Evolutionary conservation across 2,113 vertebrate genomes (phyloP), one percentile per base, ranked within the genome.

Genomic region (Dascyllus trimaculatus): DNA sequence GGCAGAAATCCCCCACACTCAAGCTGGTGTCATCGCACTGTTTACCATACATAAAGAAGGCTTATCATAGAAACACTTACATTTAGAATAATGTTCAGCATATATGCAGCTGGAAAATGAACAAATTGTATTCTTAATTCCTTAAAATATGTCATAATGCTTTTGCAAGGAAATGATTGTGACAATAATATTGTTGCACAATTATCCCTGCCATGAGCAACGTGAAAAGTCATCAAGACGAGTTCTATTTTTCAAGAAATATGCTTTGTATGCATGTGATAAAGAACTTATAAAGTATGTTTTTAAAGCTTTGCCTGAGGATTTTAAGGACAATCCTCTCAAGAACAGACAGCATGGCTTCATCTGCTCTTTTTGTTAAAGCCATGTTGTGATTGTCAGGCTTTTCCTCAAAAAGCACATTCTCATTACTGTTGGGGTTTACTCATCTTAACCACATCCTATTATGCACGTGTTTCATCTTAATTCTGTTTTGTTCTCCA

Each of bases 1-100:
- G 29, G 18, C 52, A 66, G 58, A 87, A 85, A 78, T 80, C 48
- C 52, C 54, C 56, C 29, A 61, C 19, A 51, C 46, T 61, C 45
- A 21, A 53, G 35, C 52, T 49, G 71, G 21, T 74, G 54, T 70
- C 56, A 64, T 58, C 74, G 24, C 21, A 26, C 21, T 78, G 64
- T 87, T 76, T 78, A 75, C 66, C 32, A 32, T 61, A 63, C 22
- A 60, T 65, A 45, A 32, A 78, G 75, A 25, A 1, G 49, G 5
- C 21, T 52, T 40, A 25, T 64, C 22, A 19, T 32, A 60, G 15
- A 74, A 78, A 66, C 21, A 11, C 14, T 22, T 29, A 59, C 59
- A 21, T 43, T 72, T 71, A 82, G 54, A 71, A 26, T 13, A 56
- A 14, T 25, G 9, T 26, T 74, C 4, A 59, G 35, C 51, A 25